These are phyloP conservation scores for Iphiclides podalirius DNA, from an alignment of 2,888 invertebrate species.

Conservation along the genomic window DNA sequence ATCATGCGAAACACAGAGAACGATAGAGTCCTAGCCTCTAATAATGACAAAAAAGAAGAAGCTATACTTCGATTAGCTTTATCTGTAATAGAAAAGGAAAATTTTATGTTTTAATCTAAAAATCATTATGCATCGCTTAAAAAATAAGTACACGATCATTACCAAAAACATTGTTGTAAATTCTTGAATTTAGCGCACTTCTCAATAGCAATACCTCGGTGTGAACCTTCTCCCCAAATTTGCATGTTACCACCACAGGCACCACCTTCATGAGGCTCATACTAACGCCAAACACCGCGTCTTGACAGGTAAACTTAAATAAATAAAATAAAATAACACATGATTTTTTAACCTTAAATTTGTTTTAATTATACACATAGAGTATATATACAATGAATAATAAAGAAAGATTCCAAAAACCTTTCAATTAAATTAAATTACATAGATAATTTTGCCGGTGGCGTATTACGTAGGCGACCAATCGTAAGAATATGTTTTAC, in stretches of 20 bases:
- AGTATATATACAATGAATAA: no score
- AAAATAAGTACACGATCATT: slow-evolving; percentile 11
- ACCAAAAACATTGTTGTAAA: slow-evolving; percentile 28
- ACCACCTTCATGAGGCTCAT: background rate
- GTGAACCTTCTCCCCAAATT: slow-evolving; percentile 20
- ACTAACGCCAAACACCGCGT: background rate
- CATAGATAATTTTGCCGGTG: no score
- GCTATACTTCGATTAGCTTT: background rate
- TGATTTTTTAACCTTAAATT: no score
- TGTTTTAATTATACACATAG: no score
- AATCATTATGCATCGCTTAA: no score
- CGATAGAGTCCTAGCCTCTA: slow-evolving; percentile 6
- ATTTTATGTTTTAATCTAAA: background rate
- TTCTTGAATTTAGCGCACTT: slow-evolving; percentile 22
- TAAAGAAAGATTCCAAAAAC: no score
- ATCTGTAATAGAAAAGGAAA: slow-evolving; percentile 6
- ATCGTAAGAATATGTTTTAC: no score
- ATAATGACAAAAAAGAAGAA: slow-evolving; percentile 2
- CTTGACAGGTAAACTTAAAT: background rate
- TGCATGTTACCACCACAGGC: background rate
- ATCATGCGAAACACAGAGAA: slow-evolving; percentile 19
- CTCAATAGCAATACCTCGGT: slow-evolving; percentile 25
- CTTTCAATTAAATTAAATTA: no score
- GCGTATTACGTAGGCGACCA: no score
- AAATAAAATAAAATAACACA: no score